Conservation (phyloP, 1,140 invertebrate species). For the Pararge aegeria region DNA sequence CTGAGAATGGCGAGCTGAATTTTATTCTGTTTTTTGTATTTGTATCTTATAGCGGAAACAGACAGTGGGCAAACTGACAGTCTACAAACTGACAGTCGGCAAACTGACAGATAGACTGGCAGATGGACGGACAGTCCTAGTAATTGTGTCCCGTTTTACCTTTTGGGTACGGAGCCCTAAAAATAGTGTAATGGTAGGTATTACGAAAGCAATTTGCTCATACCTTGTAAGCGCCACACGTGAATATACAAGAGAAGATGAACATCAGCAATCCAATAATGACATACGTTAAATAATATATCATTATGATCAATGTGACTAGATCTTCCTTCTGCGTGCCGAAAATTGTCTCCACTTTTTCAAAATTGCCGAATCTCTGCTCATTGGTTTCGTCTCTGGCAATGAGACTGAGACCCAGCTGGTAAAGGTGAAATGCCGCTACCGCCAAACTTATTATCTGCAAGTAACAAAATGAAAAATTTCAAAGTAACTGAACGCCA, state of each 20-base stretch:
- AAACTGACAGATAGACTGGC: too few relatives aligned
- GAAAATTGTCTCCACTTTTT: constrained; percentile 60
- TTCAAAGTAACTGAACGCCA: too few relatives aligned
- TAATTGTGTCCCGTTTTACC: too few relatives aligned
- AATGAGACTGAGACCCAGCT: constrained; percentile 44
- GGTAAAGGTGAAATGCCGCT: constrained; percentile 52
- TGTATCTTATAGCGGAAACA: too few relatives aligned
- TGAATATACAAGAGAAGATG: constrained; percentile 52
- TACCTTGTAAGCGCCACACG: constrained; percentile 62
- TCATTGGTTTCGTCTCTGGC: constrained; percentile 40
- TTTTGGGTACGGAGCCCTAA: too few relatives aligned
- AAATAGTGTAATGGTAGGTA: too few relatives aligned
- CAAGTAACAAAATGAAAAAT: constrained; percentile 34
- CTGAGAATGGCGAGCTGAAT: too few relatives aligned
- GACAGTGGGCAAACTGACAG: too few relatives aligned
- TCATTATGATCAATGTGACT: constrained; percentile 41
- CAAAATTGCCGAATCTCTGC: constrained; percentile 57
- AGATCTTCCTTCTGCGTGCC: constrained; percentile 44
- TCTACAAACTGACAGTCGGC: too few relatives aligned
- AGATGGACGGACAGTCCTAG: too few relatives aligned
- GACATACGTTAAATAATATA: constrained; percentile 59
- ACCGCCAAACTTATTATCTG: constrained; percentile 61
- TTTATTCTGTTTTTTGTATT: too few relatives aligned
- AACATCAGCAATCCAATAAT: constrained; percentile 53
- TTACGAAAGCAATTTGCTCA: too few relatives aligned